Evolutionary conservation across 2,888 invertebrate species (phyloP), one percentile per base, ranked within the genome.

Genomic region (Sialis fuliginosa): DNA sequence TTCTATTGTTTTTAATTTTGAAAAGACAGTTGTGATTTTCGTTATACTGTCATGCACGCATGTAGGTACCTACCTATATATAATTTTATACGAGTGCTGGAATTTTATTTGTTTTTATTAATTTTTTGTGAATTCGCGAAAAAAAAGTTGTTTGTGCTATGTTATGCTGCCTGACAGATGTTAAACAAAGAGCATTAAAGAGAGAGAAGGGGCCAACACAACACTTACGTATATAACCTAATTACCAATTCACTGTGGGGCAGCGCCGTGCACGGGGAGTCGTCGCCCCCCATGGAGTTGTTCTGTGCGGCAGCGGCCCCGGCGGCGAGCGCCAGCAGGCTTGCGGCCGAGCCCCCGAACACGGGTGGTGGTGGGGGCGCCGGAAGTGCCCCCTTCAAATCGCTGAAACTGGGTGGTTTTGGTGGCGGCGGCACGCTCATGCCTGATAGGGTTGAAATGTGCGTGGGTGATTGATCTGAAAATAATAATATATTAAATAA

Each of bases 311-410:
- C 41, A 47, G 44, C 41, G 50, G 51, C 50, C 50, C 51, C 48
- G 52, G 54, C 54, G 55, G 69, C 67, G 65, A 68, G 68, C 69
- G 69, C 68, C 69, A 69, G 69, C 70, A 70, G 68, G 69, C 69
- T 69, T 69, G 70, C 68, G 58, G 69, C 68, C 22, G 22, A 22
- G 70, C 70, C 70, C 70, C 69, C 69, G 70, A 70, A 69, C 69
- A 69, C 68, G 67, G 70, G 70, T 66, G 69, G 69, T 52, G 71
- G 55, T 41, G 55, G 64, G 33, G 61, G 66, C 55, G 66, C 74
- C 34, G 71, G 74, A 35, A 75, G 70, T 10, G 75, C 75, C 47
- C 76, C 75, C 10, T 75, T 75, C 5, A 75, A 72, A 52, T 71
- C 70, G 32, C 74, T 70, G 48, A 69, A 69, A 8, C 73, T 69